Conservation (phyloP, 2,888 invertebrate genomes). For the Tenodera sinensis region DNA sequence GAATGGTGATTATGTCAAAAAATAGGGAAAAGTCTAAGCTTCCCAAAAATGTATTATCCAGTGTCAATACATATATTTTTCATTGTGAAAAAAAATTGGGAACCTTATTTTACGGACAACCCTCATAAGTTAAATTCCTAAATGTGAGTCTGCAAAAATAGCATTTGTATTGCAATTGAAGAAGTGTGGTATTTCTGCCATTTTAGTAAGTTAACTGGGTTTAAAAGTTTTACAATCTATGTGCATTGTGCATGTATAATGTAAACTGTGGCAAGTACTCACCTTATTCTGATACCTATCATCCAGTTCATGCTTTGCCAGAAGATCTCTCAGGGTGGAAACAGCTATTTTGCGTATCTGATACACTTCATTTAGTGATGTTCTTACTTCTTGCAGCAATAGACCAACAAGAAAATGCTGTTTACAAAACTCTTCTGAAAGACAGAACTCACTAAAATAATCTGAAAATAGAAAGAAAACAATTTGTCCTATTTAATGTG, state of each 20-base stretch:
- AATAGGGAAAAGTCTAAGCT: no score
- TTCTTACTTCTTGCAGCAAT: constrained; percentile 82
- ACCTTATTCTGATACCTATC: constrained; percentile 80
- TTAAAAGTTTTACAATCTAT: neutral
- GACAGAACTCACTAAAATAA: constrained; percentile 45
- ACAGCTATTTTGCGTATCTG: constrained; percentile 80
- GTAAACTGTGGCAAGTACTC: no score
- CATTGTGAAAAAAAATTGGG: no score
- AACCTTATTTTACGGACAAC: no score
- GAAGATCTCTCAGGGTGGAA: constrained; percentile 72
- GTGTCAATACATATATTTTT: no score
- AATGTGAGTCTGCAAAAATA: neutral
- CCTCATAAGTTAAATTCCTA: no score
- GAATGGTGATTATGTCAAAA: no score
- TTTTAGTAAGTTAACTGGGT: neutral
- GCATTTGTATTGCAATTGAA: neutral
- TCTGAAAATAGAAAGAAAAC: constrained; percentile 24
- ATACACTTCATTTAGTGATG: constrained; percentile 79
- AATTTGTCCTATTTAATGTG: no score
- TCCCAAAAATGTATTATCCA: no score
- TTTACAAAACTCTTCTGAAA: constrained; percentile 81
- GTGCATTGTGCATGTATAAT: neutral
- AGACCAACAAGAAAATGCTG: constrained; percentile 89
- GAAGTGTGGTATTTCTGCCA: neutral
- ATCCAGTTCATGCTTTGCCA: constrained; percentile 93